These are phyloP conservation scores for Eilema griseolum DNA, from an alignment of 2,888 invertebrate genomes.

Conservation along the genomic window DNA sequence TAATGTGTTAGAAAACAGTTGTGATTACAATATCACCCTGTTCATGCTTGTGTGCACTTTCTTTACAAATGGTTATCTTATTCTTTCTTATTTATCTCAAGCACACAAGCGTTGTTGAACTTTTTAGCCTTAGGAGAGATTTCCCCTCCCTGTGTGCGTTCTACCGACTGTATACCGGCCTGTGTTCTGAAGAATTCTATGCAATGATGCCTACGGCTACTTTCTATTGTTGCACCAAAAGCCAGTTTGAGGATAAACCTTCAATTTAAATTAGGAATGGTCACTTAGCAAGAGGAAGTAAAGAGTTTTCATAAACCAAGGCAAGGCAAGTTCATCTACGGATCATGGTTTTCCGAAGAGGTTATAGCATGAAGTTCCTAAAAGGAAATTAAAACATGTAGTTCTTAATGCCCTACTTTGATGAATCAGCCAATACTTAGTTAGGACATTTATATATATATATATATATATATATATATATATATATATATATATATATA, in stretches of 20 bases:
- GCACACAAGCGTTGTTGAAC: not conserved
- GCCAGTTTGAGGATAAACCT: not conserved
- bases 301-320: not conserved
- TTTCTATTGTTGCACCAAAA: not conserved
- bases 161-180: not conserved
- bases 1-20: not conserved
- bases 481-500: no score
- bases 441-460: no score
- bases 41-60: not conserved
- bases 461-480: no score
- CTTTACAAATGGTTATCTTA: not conserved
- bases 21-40: not conserved
- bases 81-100: not conserved
- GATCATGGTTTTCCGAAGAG: no score
- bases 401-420: not conserved
- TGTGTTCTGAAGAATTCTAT: not conserved
- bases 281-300: not conserved
- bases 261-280: not conserved
- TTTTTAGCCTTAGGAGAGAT: not conserved
- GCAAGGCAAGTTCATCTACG: not conserved
- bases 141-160: not conserved
- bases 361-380: no score
- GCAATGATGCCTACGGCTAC: not conserved
- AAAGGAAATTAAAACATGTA: not conserved
- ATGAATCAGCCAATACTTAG: not conserved